Evolutionary conservation across 2,113 vertebrate species (phyloP).

Genomic region (Paratilapia polleni): DNA sequence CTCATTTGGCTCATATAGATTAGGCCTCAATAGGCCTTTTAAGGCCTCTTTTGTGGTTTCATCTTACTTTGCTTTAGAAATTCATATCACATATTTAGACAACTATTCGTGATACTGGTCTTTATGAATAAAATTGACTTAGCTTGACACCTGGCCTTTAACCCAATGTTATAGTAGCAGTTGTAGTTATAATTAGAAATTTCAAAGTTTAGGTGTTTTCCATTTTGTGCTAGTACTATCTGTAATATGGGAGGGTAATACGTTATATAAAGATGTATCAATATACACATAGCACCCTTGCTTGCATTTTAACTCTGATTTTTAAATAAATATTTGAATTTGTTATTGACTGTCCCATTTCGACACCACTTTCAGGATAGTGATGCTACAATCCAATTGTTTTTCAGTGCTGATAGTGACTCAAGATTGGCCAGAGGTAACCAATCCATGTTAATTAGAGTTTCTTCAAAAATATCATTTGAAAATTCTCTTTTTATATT

Average conservation of each 20-base stretch:
- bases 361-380: neutral
- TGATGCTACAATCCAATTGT: neutral
- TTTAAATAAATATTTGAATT: neutral
- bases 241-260: neutral
- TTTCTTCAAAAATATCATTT: neutral
- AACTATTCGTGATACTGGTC: rapidly evolving
- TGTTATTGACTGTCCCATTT: rapidly evolving
- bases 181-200: neutral
- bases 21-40: neutral
- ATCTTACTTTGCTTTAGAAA: neutral
- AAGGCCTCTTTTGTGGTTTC: neutral
- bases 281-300: neutral
- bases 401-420: neutral
- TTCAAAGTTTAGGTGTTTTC: neutral
- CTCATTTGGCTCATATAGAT: neutral
- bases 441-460: neutral
- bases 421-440: neutral
- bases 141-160: neutral
- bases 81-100: neutral
- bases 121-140: neutral
- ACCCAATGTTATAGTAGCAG: neutral
- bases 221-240: neutral
- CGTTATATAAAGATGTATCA: neutral
- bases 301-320: neutral
- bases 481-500: neutral